These are phyloP conservation scores for Suillia variegata DNA, from an alignment of 2,888 invertebrate species.

Conservation along the genomic window DNA sequence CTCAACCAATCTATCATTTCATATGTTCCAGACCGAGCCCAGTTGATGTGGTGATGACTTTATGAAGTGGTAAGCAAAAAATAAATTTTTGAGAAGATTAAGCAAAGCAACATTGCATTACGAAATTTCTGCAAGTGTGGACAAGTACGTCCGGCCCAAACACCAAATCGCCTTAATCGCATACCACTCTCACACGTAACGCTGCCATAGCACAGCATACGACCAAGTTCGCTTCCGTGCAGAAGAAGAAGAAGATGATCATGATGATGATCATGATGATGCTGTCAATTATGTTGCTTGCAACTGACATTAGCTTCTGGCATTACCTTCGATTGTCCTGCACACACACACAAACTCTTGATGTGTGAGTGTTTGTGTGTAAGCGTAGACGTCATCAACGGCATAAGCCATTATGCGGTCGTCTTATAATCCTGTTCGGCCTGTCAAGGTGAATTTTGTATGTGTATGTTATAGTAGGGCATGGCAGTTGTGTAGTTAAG, in stretches of 20 bases:
- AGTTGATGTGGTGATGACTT: too few relatives aligned
- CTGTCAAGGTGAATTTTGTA: background rate
- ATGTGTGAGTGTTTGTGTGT: too few relatives aligned
- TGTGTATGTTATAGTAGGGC: background rate
- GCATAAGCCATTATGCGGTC: background rate
- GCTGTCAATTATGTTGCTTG: background rate
- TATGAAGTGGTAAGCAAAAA: too few relatives aligned
- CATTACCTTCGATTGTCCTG: background rate
- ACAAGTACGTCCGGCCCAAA: background rate
- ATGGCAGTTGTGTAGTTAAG: background rate
- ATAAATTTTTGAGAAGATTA: too few relatives aligned
- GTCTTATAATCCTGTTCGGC: background rate
- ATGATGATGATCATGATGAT: too few relatives aligned
- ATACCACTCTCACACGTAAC: background rate
- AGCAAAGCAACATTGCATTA: too few relatives aligned
- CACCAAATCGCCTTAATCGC: background rate
- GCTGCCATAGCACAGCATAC: background rate
- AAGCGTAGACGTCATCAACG: background rate
- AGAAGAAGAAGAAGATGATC: background rate
- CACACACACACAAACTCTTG: background rate
- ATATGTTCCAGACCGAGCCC: too few relatives aligned
- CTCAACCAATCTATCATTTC: too few relatives aligned
- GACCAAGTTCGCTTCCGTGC: too few relatives aligned
- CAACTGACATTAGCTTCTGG: background rate
- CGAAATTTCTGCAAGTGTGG: too few relatives aligned